A percentile compares a stretch with the other conserved stretches of the same genome.
Evolutionary conservation across 2,113 vertebrate genomes (phyloP).

Genomic region (Numenius arquata): DNA sequence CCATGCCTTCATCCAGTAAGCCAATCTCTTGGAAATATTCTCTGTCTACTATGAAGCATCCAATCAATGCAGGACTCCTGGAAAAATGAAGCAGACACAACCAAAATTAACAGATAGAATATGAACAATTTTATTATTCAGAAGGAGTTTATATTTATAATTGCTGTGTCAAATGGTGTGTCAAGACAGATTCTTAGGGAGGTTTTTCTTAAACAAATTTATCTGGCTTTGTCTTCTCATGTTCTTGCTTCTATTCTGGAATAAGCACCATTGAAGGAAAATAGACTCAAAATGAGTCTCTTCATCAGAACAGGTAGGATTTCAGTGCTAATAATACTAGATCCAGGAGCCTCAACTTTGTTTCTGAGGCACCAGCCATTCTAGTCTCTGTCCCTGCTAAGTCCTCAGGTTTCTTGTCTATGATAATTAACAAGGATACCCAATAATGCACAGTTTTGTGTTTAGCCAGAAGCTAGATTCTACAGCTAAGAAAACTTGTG

Average conservation of each 20-base stretch:
- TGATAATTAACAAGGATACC: background rate
- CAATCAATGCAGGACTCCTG: constrained; percentile 98
- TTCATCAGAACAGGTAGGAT: background rate
- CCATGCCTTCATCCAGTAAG: constrained; percentile 96
- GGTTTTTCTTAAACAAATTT: background rate
- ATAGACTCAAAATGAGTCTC: background rate
- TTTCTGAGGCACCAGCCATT: background rate
- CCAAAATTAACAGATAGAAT: background rate
- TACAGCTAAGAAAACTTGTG: background rate
- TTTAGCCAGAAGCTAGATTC: background rate
- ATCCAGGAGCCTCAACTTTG: background rate
- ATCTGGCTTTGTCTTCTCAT: background rate
- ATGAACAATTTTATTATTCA: background rate
- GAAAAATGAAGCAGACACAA: background rate
- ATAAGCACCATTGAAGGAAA: background rate
- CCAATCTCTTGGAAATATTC: constrained; percentile 98
- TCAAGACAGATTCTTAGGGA: background rate
- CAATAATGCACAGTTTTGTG: background rate
- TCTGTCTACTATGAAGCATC: constrained; percentile 96
- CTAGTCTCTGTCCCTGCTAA: background rate
- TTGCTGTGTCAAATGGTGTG: background rate
- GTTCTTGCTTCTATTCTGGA: background rate
- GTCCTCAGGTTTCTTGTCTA: background rate
- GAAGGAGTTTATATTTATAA: background rate
- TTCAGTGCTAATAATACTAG: background rate